Conservation (phyloP, 1,140 invertebrate genomes). For the Caenorhabditis brenneri region DNA sequence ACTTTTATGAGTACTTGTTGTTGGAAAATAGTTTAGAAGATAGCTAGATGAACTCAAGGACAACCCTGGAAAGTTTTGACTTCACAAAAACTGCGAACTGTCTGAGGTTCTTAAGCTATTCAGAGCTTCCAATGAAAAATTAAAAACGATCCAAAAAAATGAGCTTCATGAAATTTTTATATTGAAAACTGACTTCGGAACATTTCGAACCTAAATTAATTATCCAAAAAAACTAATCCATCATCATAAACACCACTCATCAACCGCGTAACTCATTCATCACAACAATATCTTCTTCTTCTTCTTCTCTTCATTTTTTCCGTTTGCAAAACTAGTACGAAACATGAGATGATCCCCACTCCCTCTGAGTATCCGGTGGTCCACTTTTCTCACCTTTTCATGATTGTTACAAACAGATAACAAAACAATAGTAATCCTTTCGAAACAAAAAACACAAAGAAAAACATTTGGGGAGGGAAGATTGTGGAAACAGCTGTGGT, state of each 20-base stretch:
- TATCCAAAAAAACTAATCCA: too few species aligned
- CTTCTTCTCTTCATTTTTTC: neutral
- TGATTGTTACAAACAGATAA: neutral
- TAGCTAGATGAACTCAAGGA: too few species aligned
- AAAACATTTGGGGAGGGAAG: neutral
- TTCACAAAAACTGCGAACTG: too few species aligned
- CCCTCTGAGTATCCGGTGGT: neutral
- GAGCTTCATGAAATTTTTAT: too few species aligned
- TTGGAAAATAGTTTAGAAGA: too few species aligned
- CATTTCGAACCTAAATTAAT: too few species aligned
- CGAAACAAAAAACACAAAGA: neutral
- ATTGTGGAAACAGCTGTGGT: neutral
- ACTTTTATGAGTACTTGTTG: too few species aligned
- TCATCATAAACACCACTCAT: neutral
- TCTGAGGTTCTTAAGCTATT: too few species aligned
- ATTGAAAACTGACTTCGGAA: too few species aligned
- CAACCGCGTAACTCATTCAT: neutral
- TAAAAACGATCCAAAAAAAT: too few species aligned
- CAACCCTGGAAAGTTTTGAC: too few species aligned
- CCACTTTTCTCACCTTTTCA: neutral
- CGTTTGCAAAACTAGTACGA: conserved; percentile 9
- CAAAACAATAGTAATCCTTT: neutral
- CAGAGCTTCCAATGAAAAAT: too few species aligned
- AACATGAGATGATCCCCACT: conserved; percentile 28
- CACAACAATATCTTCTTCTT: neutral